Evolutionary conservation across 1,140 invertebrate species (phyloP), one percentile per base, ranked within the genome.

Genomic region (Diorhabda sublineata): DNA sequence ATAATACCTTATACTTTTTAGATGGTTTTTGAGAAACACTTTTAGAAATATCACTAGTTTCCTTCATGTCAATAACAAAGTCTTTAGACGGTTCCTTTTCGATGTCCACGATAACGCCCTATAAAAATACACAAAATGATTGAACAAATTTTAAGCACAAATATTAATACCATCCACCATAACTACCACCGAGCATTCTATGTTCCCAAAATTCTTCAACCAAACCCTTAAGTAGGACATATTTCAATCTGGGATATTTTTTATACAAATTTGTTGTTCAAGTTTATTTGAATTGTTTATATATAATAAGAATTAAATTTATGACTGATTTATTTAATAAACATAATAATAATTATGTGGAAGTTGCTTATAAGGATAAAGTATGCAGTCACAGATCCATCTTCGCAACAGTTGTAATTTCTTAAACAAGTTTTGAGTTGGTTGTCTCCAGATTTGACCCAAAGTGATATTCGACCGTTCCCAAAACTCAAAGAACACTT

Each of bases 11-110:
- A 26, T 67, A 42, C n/a, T 58, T 11, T 47, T 60, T 61, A 60
- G 43, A 60, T 26, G 65, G 65, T 64, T 67, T 61, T 67, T 69
- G 69, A 56, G 71, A 66, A 63, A 69, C 68, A 68, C 71, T 58
- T 58, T 76, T 74, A 73, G 67, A 68, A 47, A 69, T 67, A 69
- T 69, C 62, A 73, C 75, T 69, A 62, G 61, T 71, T 74, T 70
- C 76, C 64, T 71, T 72, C 64, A 79, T 79, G 75, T 80, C 76
- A 71, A 79, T 74, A 72, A 72, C 73, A 67, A 79, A 76, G 70
- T 77, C 78, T 64, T 74, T 73, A 68, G 72, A 74, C 61, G 60
- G 56, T 68, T 77, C 77, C 11, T 64, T 74, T 74, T 79, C 77
- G 63, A 72, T 73, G 11, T 70, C 73, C 59, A 78, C 74, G 59